Conservation (phyloP, 2,113 vertebrate species). For the Vanacampus margaritifer region DNA sequence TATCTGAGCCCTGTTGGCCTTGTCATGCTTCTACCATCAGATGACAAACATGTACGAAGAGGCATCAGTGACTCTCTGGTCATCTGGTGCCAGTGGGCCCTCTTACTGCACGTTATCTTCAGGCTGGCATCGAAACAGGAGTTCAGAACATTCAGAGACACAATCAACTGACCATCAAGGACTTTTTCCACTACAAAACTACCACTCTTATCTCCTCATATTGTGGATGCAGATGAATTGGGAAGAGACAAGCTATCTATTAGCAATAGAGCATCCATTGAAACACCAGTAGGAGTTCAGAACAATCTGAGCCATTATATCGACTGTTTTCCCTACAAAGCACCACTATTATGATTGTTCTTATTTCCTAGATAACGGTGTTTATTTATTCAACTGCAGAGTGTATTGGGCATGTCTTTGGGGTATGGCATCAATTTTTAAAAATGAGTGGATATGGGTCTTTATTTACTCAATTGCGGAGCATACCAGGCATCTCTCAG, state of each 20-base stretch:
- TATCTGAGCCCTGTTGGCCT: not conserved
- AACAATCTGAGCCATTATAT: no score
- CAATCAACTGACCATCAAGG: not conserved
- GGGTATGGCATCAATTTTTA: not conserved
- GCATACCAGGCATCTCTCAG: no score
- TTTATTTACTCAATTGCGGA: no score
- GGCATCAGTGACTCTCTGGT: not conserved
- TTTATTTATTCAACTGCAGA: not conserved
- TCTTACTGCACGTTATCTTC: not conserved
- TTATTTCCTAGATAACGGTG: not conserved
- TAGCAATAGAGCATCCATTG: no score
- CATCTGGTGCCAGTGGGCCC: not conserved
- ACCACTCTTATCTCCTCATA: no score
- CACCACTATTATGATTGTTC: no score
- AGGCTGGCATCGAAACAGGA: not conserved
- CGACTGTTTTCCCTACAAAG: no score
- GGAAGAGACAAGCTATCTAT: no score
- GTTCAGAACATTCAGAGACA: not conserved
- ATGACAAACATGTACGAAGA: not conserved
- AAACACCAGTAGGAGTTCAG: no score
- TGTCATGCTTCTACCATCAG: not conserved
- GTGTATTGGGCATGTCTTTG: not conserved
- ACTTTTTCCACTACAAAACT: no score
- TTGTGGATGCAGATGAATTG: no score
- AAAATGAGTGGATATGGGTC: no score